Conservation (phyloP, 2,888 invertebrate genomes). For the Ormyrus pomaceus region DNA sequence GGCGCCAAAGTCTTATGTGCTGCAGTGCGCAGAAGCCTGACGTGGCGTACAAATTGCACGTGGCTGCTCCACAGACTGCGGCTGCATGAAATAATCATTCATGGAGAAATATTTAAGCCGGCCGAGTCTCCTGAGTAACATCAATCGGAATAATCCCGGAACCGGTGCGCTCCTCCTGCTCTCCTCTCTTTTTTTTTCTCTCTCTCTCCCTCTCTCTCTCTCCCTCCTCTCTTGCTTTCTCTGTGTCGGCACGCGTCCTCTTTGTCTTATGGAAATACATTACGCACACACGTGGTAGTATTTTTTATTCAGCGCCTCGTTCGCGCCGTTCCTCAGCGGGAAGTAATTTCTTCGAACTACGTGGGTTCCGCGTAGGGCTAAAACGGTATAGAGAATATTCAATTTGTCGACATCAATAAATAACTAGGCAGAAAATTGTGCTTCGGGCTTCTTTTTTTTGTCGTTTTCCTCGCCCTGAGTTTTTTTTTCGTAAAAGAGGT, state of each 20-base stretch:
- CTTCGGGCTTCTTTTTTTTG: not conserved
- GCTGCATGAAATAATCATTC: slow-evolving; percentile 68
- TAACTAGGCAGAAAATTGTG: slow-evolving; percentile 45
- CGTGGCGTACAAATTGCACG: slow-evolving; percentile 59
- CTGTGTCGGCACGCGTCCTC: not conserved
- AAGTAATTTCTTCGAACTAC: slow-evolving; percentile 35
- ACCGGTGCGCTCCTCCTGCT: not conserved
- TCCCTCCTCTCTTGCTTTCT: not conserved
- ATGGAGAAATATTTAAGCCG: slow-evolving; percentile 68
- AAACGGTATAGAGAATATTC: slow-evolving; percentile 50
- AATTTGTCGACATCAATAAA: slow-evolving; percentile 45
- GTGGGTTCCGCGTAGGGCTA: not conserved
- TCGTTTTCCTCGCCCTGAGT: not conserved
- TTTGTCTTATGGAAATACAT: slow-evolving; percentile 40
- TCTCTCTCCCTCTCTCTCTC: slow-evolving; percentile 15
- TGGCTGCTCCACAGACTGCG: slow-evolving; percentile 57
- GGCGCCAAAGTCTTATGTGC: slow-evolving; percentile 1
- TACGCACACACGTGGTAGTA: slow-evolving; percentile 50
- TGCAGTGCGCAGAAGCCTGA: slow-evolving; percentile 60
- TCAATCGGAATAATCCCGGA: slow-evolving; percentile 69
- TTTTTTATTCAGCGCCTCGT: slow-evolving; percentile 46
- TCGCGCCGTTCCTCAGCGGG: slow-evolving; percentile 21
- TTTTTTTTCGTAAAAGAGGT: not conserved
- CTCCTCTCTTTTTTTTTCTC: not conserved
- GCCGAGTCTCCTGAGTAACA: slow-evolving; percentile 67